Base-by-base conservation (phyloP, 1,140 invertebrate genomes). In the Cherax destructor region DNA sequence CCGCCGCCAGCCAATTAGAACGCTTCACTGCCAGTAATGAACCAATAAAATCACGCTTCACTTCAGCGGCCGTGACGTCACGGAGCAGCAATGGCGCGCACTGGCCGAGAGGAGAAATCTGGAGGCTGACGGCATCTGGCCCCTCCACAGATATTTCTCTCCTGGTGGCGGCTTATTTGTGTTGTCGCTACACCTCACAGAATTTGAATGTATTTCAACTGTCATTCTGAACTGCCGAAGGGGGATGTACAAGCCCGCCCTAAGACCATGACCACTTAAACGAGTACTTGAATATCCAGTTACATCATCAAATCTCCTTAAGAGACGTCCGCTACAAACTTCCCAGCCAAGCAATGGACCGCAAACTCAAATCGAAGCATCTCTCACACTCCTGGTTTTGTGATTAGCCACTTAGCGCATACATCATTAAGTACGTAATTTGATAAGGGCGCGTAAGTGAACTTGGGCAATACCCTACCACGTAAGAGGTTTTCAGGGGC, bases 1-100 rank as follows among this genome's bases (percentile, higher is more conserved):
- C 93, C 91, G 94, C 92, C 91, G 93, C 94, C 74, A 92, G 91
- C 91, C 91, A 92, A 89, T 92, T 89, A 92, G 81, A 89, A 92
- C 91, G 86, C 91, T 18, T 86, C 86, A 74, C 81, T 72, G 91
- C 74, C 83, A 86, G 87, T 92, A 92, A 92, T 92, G 91, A 86
- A 92, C 91, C 91, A 92, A 92, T 92, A 80, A 92, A 89, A 89
- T 86, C 81, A 85, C 91, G 91, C 86, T 89, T 92, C 91, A 85
- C 86, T 88, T 85, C 86, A 88, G 69, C 61, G 81, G 52, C 69
- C 61, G 83, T 92, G 86, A 92, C 61, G 61, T 65, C 91, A 92
- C 91, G 21, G n/a, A 81, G 83, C 76, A 92, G 91, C 91, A 92
- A 92, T 92, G 91, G 91, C 91, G 91, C 86, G 83, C 91, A 92